Percentiles rank a stretch among this genome's conserved stretches.
phyloP scores from a whole-genome alignment of 2,888 invertebrate species.

The Plagodis dolabraria region DNA sequence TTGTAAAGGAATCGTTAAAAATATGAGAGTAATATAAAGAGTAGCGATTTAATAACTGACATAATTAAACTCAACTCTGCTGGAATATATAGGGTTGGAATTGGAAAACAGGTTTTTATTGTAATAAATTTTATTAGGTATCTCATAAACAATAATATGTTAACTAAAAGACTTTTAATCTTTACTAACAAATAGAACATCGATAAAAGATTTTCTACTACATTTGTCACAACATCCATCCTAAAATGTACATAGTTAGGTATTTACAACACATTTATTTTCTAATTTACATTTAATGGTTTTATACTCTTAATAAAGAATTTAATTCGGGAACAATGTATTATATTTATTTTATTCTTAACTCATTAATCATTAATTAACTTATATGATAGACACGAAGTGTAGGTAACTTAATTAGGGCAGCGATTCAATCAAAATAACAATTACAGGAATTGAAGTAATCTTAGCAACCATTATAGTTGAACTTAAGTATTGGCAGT shows the following conservation, averaged over 20 bases:
- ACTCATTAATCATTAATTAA: slow-evolving; percentile 1
- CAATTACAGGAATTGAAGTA: not conserved
- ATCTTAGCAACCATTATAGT: not conserved
- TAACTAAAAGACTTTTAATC: slow-evolving; percentile 32
- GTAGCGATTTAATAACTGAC: not conserved
- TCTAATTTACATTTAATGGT: slow-evolving; percentile 6
- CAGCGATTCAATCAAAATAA: slow-evolving; percentile 13
- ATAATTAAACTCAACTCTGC: too few relatives aligned
- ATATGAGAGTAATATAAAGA: not conserved
- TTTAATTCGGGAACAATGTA: slow-evolving; percentile 23
- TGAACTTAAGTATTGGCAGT: slow-evolving; percentile 58
- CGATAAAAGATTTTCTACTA: slow-evolving; percentile 25
- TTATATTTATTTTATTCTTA: slow-evolving; percentile 14
- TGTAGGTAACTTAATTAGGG: slow-evolving; percentile 17
- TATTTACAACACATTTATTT: slow-evolving; percentile 12
- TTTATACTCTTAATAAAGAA: slow-evolving; percentile 14
- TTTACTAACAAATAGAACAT: slow-evolving; percentile 34
- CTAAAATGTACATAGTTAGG: slow-evolving; percentile 15
- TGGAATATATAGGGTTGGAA: too few relatives aligned
- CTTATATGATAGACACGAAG: slow-evolving; percentile 8
- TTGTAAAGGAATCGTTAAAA: not conserved
- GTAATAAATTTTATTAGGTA: slow-evolving; percentile 33
- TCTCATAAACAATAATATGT: slow-evolving; percentile 25
- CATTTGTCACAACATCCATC: slow-evolving; percentile 28
- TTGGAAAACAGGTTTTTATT: not conserved